Percentiles rank a stretch among this genome's conserved stretches.
Conservation (phyloP, 2,113 vertebrate species). For the Poeciliopsis occidentalis region DNA sequence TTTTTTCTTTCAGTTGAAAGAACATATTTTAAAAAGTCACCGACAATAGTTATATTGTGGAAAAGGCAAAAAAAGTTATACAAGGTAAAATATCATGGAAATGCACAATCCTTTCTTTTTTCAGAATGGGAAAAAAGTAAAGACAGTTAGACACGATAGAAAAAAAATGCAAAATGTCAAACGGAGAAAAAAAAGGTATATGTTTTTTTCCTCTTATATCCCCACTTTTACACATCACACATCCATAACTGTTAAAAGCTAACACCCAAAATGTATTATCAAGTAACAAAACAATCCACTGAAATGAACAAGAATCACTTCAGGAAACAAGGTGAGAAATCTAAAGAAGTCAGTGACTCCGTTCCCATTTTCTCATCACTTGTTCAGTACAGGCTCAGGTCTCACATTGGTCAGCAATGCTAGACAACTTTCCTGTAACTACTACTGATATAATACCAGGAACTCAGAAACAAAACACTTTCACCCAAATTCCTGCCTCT, state of each 20-base stretch:
- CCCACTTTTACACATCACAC: neutral
- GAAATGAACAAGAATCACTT: conserved; percentile 11
- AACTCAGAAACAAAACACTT: neutral
- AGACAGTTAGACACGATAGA: conserved; percentile 12
- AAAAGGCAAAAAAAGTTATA: conserved; percentile 55
- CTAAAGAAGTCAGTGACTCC: conserved; percentile 66
- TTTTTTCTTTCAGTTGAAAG: conserved; percentile 56
- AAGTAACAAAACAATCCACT: conserved; percentile 21
- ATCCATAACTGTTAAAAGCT: conserved; percentile 7
- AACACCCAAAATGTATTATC: conserved; percentile 12
- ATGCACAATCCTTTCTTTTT: conserved; percentile 33
- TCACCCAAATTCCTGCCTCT: neutral
- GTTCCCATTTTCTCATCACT: conserved; percentile 17
- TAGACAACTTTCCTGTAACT: neutral
- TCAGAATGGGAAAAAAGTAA: conserved; percentile 38
- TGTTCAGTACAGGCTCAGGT: neutral
- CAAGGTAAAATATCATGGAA: conserved; percentile 49
- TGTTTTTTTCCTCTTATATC: conserved; percentile 9
- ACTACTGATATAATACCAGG: neutral
- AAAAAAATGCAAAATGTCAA: conserved; percentile 37
- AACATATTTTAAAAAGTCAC: conserved; percentile 56
- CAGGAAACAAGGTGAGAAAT: conserved; percentile 8
- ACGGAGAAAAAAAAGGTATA: conserved; percentile 13
- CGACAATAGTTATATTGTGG: conserved; percentile 65
- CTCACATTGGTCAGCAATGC: neutral